These are phyloP conservation scores for Scolopax rusticola DNA, from an alignment of 2,797 vertebrate species.

Conservation along the genomic window DNA sequence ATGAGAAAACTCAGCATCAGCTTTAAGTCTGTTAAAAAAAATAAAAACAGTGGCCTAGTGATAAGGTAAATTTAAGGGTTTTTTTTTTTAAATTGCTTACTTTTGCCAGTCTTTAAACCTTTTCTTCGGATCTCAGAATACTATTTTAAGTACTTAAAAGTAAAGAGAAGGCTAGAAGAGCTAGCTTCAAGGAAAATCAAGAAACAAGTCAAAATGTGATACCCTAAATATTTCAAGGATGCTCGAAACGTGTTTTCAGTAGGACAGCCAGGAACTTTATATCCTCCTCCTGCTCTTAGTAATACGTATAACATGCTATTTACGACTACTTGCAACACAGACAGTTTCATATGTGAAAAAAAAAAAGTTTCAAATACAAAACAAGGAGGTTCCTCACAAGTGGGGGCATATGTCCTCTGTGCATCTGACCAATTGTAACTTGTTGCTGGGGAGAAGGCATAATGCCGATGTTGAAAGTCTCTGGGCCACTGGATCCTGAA, in stretches of 20 bases:
- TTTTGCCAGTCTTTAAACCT: neutral
- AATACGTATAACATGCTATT: rapidly evolving
- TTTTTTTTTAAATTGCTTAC: neutral
- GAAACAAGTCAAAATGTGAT: neutral
- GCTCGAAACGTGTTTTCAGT: neutral
- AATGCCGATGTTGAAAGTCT: conserved; percentile 92
- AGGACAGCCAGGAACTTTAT: neutral
- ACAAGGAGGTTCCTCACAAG: conserved; percentile 84
- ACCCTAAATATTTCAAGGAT: neutral
- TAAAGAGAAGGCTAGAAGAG: neutral
- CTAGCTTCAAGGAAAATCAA: neutral
- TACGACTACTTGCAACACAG: neutral
- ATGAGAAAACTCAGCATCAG: neutral
- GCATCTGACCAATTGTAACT: conserved; percentile 95
- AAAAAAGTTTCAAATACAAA: neutral
- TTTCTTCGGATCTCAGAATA: neutral
- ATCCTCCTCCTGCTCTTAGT: neutral
- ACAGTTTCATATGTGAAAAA: neutral
- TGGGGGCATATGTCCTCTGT: conserved; percentile 97
- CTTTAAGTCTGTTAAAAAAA: neutral
- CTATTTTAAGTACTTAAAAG: neutral
- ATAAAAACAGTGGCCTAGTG: neutral
- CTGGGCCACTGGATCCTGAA: conserved; percentile 93
- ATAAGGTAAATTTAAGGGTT: neutral
- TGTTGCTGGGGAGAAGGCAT: conserved; percentile 98